These are phyloP conservation scores for Styela clava DNA, from an alignment of 23 tunicate genomes.

Conservation along the genomic window DNA sequence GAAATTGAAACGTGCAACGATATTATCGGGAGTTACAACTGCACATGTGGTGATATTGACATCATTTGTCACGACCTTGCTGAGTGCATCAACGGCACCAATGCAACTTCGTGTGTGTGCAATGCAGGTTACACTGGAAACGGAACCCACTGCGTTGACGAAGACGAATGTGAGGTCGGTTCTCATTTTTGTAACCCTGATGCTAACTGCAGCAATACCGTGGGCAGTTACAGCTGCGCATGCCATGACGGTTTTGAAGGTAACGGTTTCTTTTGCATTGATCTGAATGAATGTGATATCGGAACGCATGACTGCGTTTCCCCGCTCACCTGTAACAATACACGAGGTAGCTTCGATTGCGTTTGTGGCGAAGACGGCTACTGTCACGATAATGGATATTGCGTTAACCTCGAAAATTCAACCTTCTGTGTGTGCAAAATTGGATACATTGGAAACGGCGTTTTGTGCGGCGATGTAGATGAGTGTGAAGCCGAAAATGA, in stretches of 20 bases:
- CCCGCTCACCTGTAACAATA: slow-evolving; percentile 25
- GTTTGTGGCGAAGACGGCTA: slow-evolving; percentile 4
- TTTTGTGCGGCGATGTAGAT: neutral
- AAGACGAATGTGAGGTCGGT: neutral
- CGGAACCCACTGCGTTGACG: slow-evolving; percentile 10
- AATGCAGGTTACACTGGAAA: slow-evolving; percentile 15
- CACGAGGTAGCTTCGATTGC: slow-evolving; percentile 15
- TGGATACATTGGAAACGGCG: slow-evolving; percentile 19
- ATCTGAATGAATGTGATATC: slow-evolving; percentile 25
- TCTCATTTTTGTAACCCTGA: neutral
- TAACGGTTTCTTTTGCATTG: slow-evolving; percentile 16
- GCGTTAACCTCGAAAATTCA: neutral
- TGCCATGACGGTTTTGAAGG: slow-evolving; percentile 20
- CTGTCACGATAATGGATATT: slow-evolving; percentile 20
- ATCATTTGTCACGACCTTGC: neutral
- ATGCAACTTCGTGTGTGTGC: neutral
- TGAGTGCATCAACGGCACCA: neutral
- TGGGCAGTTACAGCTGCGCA: slow-evolving; percentile 17
- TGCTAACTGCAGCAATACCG: slow-evolving; percentile 7
- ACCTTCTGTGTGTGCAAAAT: slow-evolving; percentile 6
- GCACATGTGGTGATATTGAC: slow-evolving; percentile 20
- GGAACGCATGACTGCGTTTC: slow-evolving; percentile 25
- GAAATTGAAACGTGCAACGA: slow-evolving; percentile 22
- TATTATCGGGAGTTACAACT: slow-evolving; percentile 22
- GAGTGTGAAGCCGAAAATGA: neutral